Base-by-base conservation (phyloP, 2,888 invertebrate species). In the Agrotis puta region DNA sequence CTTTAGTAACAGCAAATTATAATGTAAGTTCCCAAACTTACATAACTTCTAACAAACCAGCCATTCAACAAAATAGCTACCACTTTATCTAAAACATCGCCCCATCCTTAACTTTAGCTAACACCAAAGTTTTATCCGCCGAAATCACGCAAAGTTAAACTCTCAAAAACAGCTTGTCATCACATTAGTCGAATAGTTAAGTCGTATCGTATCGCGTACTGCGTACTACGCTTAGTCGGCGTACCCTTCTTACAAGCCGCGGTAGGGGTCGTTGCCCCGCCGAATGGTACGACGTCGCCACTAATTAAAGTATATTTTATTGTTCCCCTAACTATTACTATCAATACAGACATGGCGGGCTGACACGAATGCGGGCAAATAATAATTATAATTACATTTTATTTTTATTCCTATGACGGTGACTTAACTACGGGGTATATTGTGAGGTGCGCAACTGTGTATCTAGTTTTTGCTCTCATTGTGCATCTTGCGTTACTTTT, bases 271-370 rank as follows among this genome's bases (percentile, higher is more conserved):
- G 79, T 79, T 87, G 90, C 85, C 87, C 88, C 77, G 74, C 83
- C 84, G 87, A 88, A 89, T 87, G 86, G 87, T 85, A 86, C 88
- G 85, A 84, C 85, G 76, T 77, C 80, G 78, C 68, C 79, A 83
- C 93, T 94, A 95, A 95, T 95, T 95, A 95, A 94, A 94, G 92
- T 95, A 94, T 94, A 95, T 94, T 94, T 95, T 95, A 95, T 95
- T 95, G 95, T 94, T 93, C 93, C 93, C 94, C 93, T 89, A 92
- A 90, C 92, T 92, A 91, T 91, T 90, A 90, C 90, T 91, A 92
- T 92, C 91, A 92, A 92, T 93, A 91, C 89, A 88, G 88, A 89
- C 92, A 90, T 89, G 90, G 91, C 91, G 89, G 87, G 89, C 89
- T 85, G 73, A 87, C 93, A 94, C 92, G 93, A 93, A 95, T 94